These are phyloP conservation scores for Chamaedrilus cognettii DNA, from an alignment of 2,888 invertebrate species.

Conservation along the genomic window DNA sequence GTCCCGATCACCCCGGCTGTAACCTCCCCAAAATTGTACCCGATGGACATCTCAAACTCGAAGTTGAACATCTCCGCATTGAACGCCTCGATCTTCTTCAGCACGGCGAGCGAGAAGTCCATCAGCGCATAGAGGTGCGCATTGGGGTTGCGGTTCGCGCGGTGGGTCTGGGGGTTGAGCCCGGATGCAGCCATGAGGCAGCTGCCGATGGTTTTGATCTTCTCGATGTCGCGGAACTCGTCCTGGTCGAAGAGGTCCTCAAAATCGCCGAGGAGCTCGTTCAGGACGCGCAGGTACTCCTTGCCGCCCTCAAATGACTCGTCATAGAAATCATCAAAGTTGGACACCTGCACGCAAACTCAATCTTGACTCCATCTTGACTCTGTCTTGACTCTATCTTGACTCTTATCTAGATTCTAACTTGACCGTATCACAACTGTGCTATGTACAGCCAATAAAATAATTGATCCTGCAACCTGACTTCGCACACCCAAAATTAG, in stretches of 20 bases:
- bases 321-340: slow-evolving; percentile 98
- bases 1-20: slow-evolving; percentile 96
- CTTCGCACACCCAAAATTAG: too few relatives aligned
- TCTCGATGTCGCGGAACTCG: slow-evolving; percentile 86
- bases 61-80: slow-evolving; percentile 60
- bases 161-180: slow-evolving; percentile 78
- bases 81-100: slow-evolving; percentile 65
- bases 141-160: slow-evolving; percentile 70
- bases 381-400: too few relatives aligned
- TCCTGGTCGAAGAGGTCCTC: slow-evolving; percentile 85
- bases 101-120: slow-evolving; percentile 88
- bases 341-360: slow-evolving; percentile 67
- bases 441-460: too few relatives aligned
- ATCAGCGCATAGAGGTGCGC: slow-evolving; percentile 84
- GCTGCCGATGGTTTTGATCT: slow-evolving; percentile 94
- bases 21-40: slow-evolving; percentile 92
- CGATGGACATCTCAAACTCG: slow-evolving; percentile 61
- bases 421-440: too few relatives aligned
- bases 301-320: slow-evolving; percentile 94
- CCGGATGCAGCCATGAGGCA: slow-evolving; percentile 99
- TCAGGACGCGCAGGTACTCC: slow-evolving; percentile 91
- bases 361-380: too few relatives aligned
- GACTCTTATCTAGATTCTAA: too few relatives aligned
- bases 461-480: too few relatives aligned
- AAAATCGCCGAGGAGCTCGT: slow-evolving; percentile 94